These are phyloP conservation scores for Eretmocerus hayati DNA, from an alignment of 2,888 invertebrate species.

Conservation along the genomic window DNA sequence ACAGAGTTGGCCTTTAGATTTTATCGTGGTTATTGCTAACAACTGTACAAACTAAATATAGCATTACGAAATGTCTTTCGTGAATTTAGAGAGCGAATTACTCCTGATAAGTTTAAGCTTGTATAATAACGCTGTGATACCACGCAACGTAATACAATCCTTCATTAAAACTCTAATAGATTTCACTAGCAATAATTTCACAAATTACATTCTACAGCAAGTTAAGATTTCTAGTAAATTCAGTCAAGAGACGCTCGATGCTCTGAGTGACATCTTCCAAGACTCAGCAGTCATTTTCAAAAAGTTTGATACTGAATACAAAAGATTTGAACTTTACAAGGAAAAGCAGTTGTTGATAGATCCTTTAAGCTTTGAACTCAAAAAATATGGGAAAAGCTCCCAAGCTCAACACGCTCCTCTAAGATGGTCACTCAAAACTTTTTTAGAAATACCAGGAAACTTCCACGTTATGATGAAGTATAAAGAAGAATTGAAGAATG, in stretches of 20 bases:
- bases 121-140: neutral
- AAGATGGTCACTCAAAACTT: neutral
- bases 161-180: neutral
- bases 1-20: no score
- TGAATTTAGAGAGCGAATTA: neutral
- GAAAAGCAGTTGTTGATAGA: neutral
- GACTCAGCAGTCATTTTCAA: no score
- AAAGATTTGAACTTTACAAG: no score
- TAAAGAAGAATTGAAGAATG: conserved; percentile 3
- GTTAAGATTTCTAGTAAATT: no score
- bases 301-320: no score
- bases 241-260: no score
- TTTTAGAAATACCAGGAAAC: conserved; percentile 7
- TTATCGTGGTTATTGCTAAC: neutral
- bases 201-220: no score
- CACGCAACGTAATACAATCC: neutral
- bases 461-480: conserved; percentile 9
- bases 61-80: neutral
- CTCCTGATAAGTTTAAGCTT: neutral
- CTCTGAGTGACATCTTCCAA: no score
- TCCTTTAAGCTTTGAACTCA: neutral
- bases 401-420: conserved; percentile 6
- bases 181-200: no score
- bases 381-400: no score
- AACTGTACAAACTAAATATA: neutral